A percentile compares a stretch with the other conserved stretches of the same genome.
phyloP scores from a whole-genome alignment of 2,888 invertebrate species.

The Melikaiella ostensackeni region DNA sequence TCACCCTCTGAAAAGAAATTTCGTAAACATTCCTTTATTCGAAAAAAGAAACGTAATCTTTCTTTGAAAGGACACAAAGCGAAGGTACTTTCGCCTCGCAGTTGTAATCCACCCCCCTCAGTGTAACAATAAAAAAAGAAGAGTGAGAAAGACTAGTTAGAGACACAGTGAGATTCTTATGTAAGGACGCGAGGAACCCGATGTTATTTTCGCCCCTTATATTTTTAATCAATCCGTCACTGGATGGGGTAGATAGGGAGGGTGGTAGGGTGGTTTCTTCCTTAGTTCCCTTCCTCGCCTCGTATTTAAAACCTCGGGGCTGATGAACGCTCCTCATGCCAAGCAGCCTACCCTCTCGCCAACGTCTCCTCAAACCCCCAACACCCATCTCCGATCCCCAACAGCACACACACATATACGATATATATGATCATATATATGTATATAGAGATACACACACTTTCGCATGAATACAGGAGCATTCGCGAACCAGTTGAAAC shows the following conservation, averaged over 20 bases:
- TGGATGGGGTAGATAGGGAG: constrained; percentile 62
- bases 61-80: constrained; percentile 37
- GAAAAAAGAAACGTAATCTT: constrained; percentile 37
- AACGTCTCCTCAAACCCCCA: constrained; percentile 57
- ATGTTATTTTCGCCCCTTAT: constrained; percentile 73
- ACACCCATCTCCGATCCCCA: constrained; percentile 44
- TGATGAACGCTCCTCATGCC: constrained; percentile 77
- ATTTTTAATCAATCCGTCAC: constrained; percentile 78
- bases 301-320: constrained; percentile 78
- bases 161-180: constrained; percentile 35
- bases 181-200: constrained; percentile 61
- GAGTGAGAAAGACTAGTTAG: constrained; percentile 44
- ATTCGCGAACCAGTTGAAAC: constrained; percentile 28
- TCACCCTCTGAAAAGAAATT: constrained; percentile 19
- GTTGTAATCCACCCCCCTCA: constrained; percentile 34
- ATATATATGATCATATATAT: constrained; percentile 4
- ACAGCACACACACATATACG: constrained; percentile 40
- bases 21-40: constrained; percentile 27
- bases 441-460: neutral
- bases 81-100: constrained; percentile 26
- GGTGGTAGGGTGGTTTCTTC: constrained; percentile 68
- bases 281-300: constrained; percentile 74
- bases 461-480: constrained; percentile 36
- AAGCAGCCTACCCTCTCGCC: constrained; percentile 65
- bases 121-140: constrained; percentile 42